Evolutionary conservation across 1,140 invertebrate species (phyloP).

Genomic region (Drosophila elegans): DNA sequence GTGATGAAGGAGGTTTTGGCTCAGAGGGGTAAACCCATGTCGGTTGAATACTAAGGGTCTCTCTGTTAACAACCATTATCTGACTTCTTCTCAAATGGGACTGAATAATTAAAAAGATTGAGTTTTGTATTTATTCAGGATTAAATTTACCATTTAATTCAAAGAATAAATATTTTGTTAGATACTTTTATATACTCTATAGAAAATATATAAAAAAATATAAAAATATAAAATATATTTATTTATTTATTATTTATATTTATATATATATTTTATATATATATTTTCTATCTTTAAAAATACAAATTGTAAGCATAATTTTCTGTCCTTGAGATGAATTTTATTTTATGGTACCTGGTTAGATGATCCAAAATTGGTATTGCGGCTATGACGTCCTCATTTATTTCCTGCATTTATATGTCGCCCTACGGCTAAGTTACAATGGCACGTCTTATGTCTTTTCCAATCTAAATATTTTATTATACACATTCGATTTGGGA

Average conservation of each 20-base stretch:
- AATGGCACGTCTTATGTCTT: conserved; percentile 42
- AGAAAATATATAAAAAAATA: no score
- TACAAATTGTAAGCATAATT: not conserved
- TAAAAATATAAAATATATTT: no score
- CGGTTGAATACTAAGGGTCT: conserved; percentile 19
- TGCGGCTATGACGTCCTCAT: not conserved
- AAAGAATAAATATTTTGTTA: no score
- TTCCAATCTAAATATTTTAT: conserved; percentile 73
- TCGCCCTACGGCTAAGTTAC: conserved; percentile 4
- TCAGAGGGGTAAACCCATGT: not conserved
- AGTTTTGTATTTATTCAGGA: conserved; percentile 1
- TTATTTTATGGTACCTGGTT: no score
- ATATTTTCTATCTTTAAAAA: not conserved
- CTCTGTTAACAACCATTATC: conserved; percentile 20
- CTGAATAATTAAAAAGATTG: conserved; percentile 34
- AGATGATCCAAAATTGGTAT: conserved; percentile 4
- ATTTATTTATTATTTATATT: not conserved
- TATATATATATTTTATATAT: not conserved
- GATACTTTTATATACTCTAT: no score
- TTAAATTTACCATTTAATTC: not conserved
- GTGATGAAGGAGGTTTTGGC: conserved; percentile 2
- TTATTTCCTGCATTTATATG: conserved; percentile 26
- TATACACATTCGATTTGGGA: conserved; percentile 42
- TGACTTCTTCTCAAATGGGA: conserved; percentile 5
- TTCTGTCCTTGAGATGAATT: no score